phyloP scores from a whole-genome alignment of 2,888 invertebrate species.

The Orthonychiurus folsomi region DNA sequence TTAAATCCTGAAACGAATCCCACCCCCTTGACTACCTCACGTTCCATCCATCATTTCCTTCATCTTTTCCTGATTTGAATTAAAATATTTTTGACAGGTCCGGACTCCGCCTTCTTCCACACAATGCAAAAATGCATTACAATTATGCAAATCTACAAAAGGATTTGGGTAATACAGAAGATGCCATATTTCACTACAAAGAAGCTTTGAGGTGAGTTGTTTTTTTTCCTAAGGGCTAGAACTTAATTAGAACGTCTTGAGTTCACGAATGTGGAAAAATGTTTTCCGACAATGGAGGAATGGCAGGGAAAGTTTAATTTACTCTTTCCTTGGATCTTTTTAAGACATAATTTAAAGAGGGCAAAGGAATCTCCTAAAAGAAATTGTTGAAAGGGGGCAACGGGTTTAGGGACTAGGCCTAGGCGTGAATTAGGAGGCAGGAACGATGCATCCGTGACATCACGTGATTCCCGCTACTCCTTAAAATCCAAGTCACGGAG shows the following conservation, averaged over 20 bases:
- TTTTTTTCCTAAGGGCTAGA: background rate
- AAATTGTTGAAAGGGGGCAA: too few species aligned
- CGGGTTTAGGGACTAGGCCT: background rate
- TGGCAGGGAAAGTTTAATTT: background rate
- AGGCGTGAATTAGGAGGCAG: background rate
- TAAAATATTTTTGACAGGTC: constrained; percentile 51
- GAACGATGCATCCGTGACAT: too few species aligned
- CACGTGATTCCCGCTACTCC: background rate
- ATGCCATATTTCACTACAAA: constrained; percentile 67
- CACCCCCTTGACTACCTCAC: too few species aligned
- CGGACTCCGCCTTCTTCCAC: constrained; percentile 66
- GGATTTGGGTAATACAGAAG: constrained; percentile 62
- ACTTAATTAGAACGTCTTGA: background rate
- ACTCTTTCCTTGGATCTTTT: background rate
- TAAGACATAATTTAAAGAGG: background rate
- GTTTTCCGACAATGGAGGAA: background rate
- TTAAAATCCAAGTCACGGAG: background rate
- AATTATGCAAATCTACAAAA: constrained; percentile 78
- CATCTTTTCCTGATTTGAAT: too few species aligned
- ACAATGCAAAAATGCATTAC: constrained; percentile 84
- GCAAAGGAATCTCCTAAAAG: too few species aligned
- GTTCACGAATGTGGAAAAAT: background rate
- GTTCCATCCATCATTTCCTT: too few species aligned
- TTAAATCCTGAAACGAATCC: too few species aligned
- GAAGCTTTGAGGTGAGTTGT: constrained; percentile 60